Evolutionary conservation across 2,888 invertebrate species (phyloP).

Genomic region (Anoncus sp.): DNA sequence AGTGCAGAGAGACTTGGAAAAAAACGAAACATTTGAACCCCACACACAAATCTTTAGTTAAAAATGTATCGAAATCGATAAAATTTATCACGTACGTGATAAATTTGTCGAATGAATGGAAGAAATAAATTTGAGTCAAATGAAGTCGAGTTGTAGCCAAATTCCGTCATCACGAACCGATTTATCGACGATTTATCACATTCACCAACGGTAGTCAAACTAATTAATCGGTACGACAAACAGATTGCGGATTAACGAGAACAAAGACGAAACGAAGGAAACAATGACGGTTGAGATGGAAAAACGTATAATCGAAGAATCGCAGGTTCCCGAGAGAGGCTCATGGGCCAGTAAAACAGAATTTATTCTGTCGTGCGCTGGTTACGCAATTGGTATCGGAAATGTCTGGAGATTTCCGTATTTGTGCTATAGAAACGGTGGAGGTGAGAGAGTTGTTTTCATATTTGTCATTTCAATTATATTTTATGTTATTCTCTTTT

Average conservation of each 20-base stretch:
- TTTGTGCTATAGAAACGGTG: constrained; percentile 93
- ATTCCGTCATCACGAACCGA: constrained; percentile 10
- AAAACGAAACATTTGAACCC: background rate
- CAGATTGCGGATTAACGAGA: background rate
- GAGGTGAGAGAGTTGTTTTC: constrained; percentile 85
- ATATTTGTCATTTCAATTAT: background rate
- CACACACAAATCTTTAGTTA: background rate
- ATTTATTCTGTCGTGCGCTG: constrained; percentile 92
- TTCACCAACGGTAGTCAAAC: background rate
- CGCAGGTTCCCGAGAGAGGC: constrained; percentile 84
- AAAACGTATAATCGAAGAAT: constrained; percentile 38
- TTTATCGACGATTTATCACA: background rate
- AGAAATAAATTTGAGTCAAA: constrained; percentile 30
- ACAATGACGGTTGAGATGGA: constrained; percentile 61
- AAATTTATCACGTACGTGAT: constrained; percentile 1
- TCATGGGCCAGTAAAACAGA: constrained; percentile 91
- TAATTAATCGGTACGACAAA: constrained; percentile 39
- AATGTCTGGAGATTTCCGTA: constrained; percentile 96
- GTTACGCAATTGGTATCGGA: constrained; percentile 94
- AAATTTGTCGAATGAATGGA: constrained; percentile 13
- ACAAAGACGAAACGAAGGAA: constrained; percentile 16
- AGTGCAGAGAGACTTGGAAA: constrained; percentile 7
- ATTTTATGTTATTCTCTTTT: background rate
- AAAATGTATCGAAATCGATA: background rate
- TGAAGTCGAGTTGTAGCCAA: constrained; percentile 41